phyloP scores from a whole-genome alignment of 2,797 vertebrate genomes.

The Xenentodon cancila region DNA sequence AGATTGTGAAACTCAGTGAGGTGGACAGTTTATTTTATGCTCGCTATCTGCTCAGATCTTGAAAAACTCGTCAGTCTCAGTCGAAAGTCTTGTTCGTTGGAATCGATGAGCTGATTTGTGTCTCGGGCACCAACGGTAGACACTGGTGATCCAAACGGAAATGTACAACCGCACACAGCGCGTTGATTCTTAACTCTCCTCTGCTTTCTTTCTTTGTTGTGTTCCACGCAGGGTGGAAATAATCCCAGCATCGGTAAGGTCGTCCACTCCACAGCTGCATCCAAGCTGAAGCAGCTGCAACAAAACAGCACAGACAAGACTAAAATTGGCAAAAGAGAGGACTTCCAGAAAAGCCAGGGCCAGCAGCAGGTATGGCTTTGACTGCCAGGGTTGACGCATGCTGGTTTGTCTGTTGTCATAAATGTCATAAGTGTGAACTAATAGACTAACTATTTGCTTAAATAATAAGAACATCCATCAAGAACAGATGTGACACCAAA shows the following conservation, averaged over 20 bases:
- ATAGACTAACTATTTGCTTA: too few species aligned
- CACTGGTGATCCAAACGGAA: slow-evolving; percentile 30
- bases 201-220: slow-evolving; percentile 15
- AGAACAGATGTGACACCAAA: too few species aligned
- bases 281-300: slow-evolving; percentile 92
- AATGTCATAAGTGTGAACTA: too few species aligned
- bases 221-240: slow-evolving; percentile 79
- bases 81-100: slow-evolving; percentile 26
- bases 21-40: slow-evolving; percentile 36
- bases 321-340: slow-evolving; percentile 91
- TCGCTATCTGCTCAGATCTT: slow-evolving; percentile 39
- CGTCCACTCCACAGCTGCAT: slow-evolving; percentile 84
- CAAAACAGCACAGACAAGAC: slow-evolving; percentile 92
- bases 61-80: slow-evolving; percentile 42
- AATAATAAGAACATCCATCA: too few species aligned
- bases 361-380: slow-evolving; percentile 82
- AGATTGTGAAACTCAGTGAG: slow-evolving; percentile 36
- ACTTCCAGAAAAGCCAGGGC: slow-evolving; percentile 91
- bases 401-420: neutral
- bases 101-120: slow-evolving; percentile 23
- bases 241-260: slow-evolving; percentile 83
- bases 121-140: slow-evolving; percentile 29
- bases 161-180: slow-evolving; percentile 7
- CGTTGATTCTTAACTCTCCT: slow-evolving; percentile 7
- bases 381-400: neutral